Base-by-base conservation (phyloP, 2,888 invertebrate genomes). In the Zygogramma bicolorata region DNA sequence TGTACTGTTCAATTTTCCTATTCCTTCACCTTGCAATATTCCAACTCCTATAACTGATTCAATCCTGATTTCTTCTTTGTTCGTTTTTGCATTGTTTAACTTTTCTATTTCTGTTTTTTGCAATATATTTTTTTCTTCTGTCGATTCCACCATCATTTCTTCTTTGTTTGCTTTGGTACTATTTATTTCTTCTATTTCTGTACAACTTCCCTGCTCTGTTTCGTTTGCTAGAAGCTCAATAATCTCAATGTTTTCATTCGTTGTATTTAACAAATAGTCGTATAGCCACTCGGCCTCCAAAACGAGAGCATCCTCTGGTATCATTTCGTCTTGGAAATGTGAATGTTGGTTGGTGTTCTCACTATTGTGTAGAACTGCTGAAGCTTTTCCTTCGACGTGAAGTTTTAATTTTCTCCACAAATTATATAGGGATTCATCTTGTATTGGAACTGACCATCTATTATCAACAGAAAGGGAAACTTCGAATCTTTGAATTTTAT, bases 391-490 rank as follows among this genome's bases (percentile, higher is more conserved):
- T 58, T 58, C 13, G 1, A 31, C 15, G 8, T 60, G 38, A 34
- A 60, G 34, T 60, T 60, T 60, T 10, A 60, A 10, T n/a, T 34
- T 60, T 34, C 22, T 60, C 18, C 60, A 34, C 60, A 22, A 34
- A 60, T 0, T 60, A 34, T 60, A 60, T 34, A 1, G 38, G 18
- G 34, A 60, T 60, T 22, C 20, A 38, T 60, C 34, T 34, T n/a
- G 34, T 60, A 60, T 60, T 60, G 60, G 60, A 31, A 13, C 13
- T 59, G 59, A 29, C 59, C 29, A 59, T 59, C 59, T 15, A 59
- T 59, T 8, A n/a, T 31, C 34, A 59, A 25, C 59, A 59, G 59
- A 59, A 59, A 59, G 34, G 18, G 15, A 59, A 59, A 29, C 15
- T 59, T 59, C 29, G n/a, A 15, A 34, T 38, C 38, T n/a, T 40